phyloP scores from a whole-genome alignment of 1,140 invertebrate species.

The Venustaconcha ellipsiformis region DNA sequence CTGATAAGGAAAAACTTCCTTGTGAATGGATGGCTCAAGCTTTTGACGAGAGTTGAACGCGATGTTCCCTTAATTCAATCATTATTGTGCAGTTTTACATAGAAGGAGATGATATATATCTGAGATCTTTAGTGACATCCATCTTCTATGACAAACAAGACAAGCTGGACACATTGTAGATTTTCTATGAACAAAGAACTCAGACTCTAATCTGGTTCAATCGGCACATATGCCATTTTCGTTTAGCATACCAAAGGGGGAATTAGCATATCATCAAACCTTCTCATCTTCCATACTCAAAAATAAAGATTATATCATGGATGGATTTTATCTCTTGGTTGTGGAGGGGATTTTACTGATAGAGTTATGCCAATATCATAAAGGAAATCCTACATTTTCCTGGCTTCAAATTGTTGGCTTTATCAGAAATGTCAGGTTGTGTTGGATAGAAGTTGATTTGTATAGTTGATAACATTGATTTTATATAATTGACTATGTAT shows the following conservation, averaged over 20 bases:
- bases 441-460: constrained; percentile 28
- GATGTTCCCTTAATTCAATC: too few species aligned
- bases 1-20: too few species aligned
- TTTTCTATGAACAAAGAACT: constrained; percentile 26
- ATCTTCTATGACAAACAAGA: constrained; percentile 21
- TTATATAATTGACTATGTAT: constrained; percentile 30
- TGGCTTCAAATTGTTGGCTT: neutral
- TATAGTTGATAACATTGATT: constrained; percentile 39
- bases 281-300: constrained; percentile 29
- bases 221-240: constrained; percentile 11
- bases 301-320: constrained; percentile 16
- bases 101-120: too few species aligned
- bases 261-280: constrained; percentile 36
- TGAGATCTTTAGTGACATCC: neutral
- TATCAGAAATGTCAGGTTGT: constrained; percentile 27
- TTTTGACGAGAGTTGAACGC: too few species aligned
- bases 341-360: neutral
- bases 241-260: constrained; percentile 25
- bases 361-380: too few species aligned
- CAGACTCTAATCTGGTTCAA: constrained; percentile 32
- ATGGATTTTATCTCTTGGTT: constrained; percentile 20
- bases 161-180: constrained; percentile 9
- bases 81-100: too few species aligned
- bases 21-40: too few species aligned
- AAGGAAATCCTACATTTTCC: too few species aligned